Conservation (phyloP, 2,113 vertebrate genomes). For the Pseudorhombus dupliciocellatus region DNA sequence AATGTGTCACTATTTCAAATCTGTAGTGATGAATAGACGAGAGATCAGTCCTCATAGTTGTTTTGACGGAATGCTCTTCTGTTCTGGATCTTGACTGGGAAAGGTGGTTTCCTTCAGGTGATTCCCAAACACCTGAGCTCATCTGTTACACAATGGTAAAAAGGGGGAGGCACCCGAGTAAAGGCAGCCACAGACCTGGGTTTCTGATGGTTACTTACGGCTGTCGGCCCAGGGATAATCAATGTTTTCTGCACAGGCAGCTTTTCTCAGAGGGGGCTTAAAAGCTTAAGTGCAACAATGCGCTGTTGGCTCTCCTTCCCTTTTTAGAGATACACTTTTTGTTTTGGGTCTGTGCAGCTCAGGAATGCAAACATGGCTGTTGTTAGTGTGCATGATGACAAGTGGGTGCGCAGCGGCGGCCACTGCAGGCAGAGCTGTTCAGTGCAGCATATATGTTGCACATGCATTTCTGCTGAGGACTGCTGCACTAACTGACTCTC, state of each 20-base stretch:
- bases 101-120: conserved; percentile 3
- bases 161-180: background rate
- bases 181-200: background rate
- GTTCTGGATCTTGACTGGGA: conserved; percentile 28
- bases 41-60: background rate
- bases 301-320: conserved; percentile 1
- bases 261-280: conserved; percentile 10
- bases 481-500: too few relatives aligned
- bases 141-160: conserved; percentile 19
- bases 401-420: background rate
- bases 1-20: conserved; percentile 65
- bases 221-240: conserved; percentile 16
- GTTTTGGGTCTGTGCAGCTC: conserved; percentile 17
- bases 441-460: background rate
- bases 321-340: conserved; percentile 1
- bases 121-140: conserved; percentile 21
- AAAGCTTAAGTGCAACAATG: conserved; percentile 14
- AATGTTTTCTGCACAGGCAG: conserved; percentile 17
- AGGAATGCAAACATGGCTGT: conserved; percentile 15
- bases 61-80: conserved; percentile 11
- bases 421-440: background rate
- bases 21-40: conserved; percentile 30
- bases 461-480: background rate
- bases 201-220: conserved; percentile 17
- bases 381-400: background rate